These are phyloP conservation scores for Siphlonurus alternatus DNA, from an alignment of 2,888 invertebrate species.

Conservation along the genomic window DNA sequence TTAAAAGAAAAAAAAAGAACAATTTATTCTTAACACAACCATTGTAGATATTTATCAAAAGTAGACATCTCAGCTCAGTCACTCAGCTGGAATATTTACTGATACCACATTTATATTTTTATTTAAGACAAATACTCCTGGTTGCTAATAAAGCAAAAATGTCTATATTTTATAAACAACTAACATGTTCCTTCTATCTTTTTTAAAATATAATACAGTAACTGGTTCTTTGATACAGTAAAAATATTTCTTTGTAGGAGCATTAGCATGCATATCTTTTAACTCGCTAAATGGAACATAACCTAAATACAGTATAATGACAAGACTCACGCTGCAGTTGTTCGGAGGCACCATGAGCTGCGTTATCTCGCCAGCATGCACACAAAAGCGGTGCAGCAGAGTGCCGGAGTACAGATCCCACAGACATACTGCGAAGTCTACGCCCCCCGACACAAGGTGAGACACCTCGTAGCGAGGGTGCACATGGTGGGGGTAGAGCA, in stretches of 20 bases:
- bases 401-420: conserved; percentile 90
- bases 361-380: conserved; percentile 94
- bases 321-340: conserved; percentile 56
- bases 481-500: conserved; percentile 87
- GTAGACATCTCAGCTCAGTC: too few relatives aligned
- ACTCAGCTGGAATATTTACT: too few relatives aligned
- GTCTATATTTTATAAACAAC: not conserved
- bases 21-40: not conserved
- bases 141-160: not conserved
- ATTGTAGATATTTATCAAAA: too few relatives aligned
- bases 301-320: too few relatives aligned
- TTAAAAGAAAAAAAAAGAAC: conserved; percentile 6
- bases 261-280: not conserved
- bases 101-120: too few relatives aligned
- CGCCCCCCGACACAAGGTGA: conserved; percentile 87
- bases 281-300: conserved; percentile 1
- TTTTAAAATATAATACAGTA: too few relatives aligned
- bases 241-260: not conserved
- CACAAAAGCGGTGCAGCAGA: conserved; percentile 85
- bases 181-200: not conserved
- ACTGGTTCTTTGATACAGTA: too few relatives aligned
- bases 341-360: conserved; percentile 89
- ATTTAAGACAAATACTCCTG: too few relatives aligned
- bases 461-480: conserved; percentile 75
- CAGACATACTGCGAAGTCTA: conserved; percentile 92